These are phyloP conservation scores for Drosophila bocqueti DNA, from an alignment of 1,140 invertebrate genomes.

Conservation along the genomic window DNA sequence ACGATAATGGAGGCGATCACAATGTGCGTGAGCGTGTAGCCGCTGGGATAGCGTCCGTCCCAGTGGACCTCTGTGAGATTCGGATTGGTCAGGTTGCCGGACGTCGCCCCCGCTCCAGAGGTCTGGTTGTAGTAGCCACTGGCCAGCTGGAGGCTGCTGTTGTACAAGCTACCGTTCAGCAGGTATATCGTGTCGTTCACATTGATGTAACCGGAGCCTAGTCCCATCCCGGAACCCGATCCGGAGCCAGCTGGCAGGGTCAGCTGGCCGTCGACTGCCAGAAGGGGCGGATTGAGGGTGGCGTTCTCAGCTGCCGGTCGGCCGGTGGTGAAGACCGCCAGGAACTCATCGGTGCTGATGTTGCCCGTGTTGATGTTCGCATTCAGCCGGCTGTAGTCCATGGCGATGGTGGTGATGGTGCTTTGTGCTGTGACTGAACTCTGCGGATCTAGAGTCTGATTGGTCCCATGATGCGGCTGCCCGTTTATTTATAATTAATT, in stretches of 20 bases:
- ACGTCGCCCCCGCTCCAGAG: slow-evolving; percentile 18
- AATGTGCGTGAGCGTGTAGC: slow-evolving; percentile 94
- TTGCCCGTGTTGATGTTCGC: slow-evolving; percentile 79
- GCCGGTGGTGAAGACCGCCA: slow-evolving; percentile 72
- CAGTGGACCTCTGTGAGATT: slow-evolving; percentile 82
- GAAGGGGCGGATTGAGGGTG: slow-evolving; percentile 76
- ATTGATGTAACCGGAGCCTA: slow-evolving; percentile 49
- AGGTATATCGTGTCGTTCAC: slow-evolving; percentile 74
- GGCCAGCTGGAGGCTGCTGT: slow-evolving; percentile 65
- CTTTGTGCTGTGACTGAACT: slow-evolving; percentile 31
- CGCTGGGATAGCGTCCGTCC: slow-evolving; percentile 91
- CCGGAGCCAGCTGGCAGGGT: slow-evolving; percentile 52
- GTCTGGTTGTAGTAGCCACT: slow-evolving; percentile 68
- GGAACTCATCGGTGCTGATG: slow-evolving; percentile 81
- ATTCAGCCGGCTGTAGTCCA: slow-evolving; percentile 71
- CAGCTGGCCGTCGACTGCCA: slow-evolving; percentile 74
- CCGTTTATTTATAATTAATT: slow-evolving; percentile 70
- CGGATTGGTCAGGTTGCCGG: slow-evolving; percentile 63
- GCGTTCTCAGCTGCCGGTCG: slow-evolving; percentile 28
- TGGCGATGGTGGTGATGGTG: slow-evolving; percentile 28
- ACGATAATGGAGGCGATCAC: slow-evolving; percentile 95
- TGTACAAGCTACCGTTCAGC: slow-evolving; percentile 73
- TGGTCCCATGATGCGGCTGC: slow-evolving; percentile 77
- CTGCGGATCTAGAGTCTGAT: slow-evolving; percentile 60
- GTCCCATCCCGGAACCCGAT: slow-evolving; percentile 20